phyloP scores from a whole-genome alignment of 1,140 invertebrate species.

The Danaus plexippus region DNA sequence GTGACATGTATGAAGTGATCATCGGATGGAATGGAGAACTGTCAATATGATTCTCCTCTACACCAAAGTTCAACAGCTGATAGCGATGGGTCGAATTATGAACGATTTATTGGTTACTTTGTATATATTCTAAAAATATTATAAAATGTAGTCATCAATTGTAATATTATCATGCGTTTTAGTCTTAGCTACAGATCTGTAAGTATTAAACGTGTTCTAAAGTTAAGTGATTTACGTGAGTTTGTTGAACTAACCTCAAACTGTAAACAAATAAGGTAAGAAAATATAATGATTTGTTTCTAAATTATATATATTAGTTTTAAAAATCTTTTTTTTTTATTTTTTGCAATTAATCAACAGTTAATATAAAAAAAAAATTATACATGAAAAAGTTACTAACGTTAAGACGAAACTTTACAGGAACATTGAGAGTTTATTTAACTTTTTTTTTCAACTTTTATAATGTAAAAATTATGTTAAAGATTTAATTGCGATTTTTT shows the following conservation, averaged over 20 bases:
- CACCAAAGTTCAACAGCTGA: constrained; percentile 37
- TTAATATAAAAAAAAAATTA: too few species aligned
- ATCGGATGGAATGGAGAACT: constrained; percentile 6
- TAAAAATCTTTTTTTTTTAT: too few species aligned
- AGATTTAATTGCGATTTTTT: too few species aligned
- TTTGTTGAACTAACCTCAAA: constrained; percentile 24
- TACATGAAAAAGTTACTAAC: too few species aligned
- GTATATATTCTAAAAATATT: constrained; percentile 24
- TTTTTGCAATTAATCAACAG: too few species aligned
- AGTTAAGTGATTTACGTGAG: constrained; percentile 2
- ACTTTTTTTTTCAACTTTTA: background rate
- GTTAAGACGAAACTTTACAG: too few species aligned
- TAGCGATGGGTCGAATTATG: constrained; percentile 27
- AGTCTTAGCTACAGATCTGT: constrained; percentile 12
- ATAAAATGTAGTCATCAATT: constrained; percentile 22
- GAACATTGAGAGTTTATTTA: background rate
- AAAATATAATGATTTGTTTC: background rate
- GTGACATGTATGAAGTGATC: constrained; percentile 17
- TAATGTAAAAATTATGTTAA: too few species aligned
- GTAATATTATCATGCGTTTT: constrained; percentile 12
- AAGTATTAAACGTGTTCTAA: constrained; percentile 8
- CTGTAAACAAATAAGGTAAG: constrained; percentile 22
- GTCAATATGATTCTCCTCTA: constrained; percentile 6
- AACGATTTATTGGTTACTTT: constrained; percentile 21
- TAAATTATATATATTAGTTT: too few species aligned